Evolutionary conservation across 2,888 invertebrate species (phyloP), one percentile per base, ranked within the genome.

Genomic region (Zygogramma bicolorata): DNA sequence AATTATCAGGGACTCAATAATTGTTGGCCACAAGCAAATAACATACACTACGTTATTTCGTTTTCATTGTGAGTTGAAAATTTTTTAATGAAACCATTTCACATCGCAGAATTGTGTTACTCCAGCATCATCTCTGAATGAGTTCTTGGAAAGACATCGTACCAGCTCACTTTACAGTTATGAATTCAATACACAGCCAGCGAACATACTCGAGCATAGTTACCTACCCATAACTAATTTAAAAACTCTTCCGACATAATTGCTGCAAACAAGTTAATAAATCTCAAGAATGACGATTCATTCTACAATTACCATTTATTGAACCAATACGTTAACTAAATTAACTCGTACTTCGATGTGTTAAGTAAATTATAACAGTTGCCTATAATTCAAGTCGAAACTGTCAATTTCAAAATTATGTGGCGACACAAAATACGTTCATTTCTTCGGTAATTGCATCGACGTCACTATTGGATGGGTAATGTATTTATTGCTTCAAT

Each of bases 331-430:
- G 69, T 75, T 75, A 66, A 69, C 68, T 63, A 77, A 75, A 77
- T 77, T 74, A 73, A 75, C 75, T 77, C 73, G 46, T 75, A 77
- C 68, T 63, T 62, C 58, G 70, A 69, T 70, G 75, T 70, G 74
- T 71, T 75, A 75, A 75, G 75, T 77, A 75, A 77, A 77, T 77
- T 77, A 77, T 71, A 71, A 68, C 67, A 70, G 57, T 38, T 57
- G 29, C 59, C 65, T 38, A 71, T 77, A 75, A 75, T 20, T 77
- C 77, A 75, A 53, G 71, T 61, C 53, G 27, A 7, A 49, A 68
- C 73, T 75, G 77, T 75, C 75, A 73, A 72, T 77, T 74, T 15
- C 58, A 62, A 75, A 75, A 71, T 75, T 74, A 77, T 77, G 75
- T 72, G 65, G 73, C 70, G 66, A 68, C 66, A 46, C 71, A 40